Conservation (phyloP, 2,888 invertebrate genomes). For the Drosophila colorata region DNA sequence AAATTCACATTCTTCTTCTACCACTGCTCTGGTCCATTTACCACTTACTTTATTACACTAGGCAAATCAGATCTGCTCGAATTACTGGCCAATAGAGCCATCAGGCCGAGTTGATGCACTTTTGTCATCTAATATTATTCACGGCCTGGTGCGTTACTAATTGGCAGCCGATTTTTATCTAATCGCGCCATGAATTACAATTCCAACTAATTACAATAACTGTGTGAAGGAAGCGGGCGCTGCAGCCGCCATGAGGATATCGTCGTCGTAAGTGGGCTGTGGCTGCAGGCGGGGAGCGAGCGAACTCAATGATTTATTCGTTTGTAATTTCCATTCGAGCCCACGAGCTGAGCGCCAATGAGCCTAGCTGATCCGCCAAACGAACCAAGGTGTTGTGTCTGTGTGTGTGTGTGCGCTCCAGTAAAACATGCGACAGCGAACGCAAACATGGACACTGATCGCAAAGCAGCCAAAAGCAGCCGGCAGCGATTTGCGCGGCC, state of each 20-base stretch:
- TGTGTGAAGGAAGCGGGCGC: slow-evolving; percentile 28
- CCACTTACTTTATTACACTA: too few relatives aligned
- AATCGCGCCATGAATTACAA: slow-evolving; percentile 82
- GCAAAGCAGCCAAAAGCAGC: slow-evolving; percentile 46
- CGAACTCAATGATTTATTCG: slow-evolving; percentile 73
- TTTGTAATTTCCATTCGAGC: slow-evolving; percentile 77
- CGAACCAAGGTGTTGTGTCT: slow-evolving; percentile 7
- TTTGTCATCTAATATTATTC: slow-evolving; percentile 72
- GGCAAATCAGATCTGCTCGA: background rate
- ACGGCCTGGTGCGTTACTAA: slow-evolving; percentile 75
- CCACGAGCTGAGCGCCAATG: slow-evolving; percentile 75
- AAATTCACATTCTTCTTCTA: too few relatives aligned
- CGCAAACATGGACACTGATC: slow-evolving; percentile 75
- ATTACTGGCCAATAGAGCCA: slow-evolving; percentile 51
- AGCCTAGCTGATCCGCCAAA: slow-evolving; percentile 44
- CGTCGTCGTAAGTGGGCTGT: slow-evolving; percentile 37
- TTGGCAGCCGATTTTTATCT: slow-evolving; percentile 80
- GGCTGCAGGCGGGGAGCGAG: slow-evolving; percentile 33
- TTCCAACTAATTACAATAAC: slow-evolving; percentile 77
- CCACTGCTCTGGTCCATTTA: too few relatives aligned
- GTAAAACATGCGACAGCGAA: slow-evolving; percentile 76
- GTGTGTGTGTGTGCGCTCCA: slow-evolving; percentile 40
- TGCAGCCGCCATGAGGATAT: slow-evolving; percentile 6
- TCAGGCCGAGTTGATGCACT: slow-evolving; percentile 51
- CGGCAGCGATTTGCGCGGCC: slow-evolving; percentile 47